These are phyloP conservation scores for Orius laevigatus DNA, from an alignment of 1,140 invertebrate species.

Conservation along the genomic window DNA sequence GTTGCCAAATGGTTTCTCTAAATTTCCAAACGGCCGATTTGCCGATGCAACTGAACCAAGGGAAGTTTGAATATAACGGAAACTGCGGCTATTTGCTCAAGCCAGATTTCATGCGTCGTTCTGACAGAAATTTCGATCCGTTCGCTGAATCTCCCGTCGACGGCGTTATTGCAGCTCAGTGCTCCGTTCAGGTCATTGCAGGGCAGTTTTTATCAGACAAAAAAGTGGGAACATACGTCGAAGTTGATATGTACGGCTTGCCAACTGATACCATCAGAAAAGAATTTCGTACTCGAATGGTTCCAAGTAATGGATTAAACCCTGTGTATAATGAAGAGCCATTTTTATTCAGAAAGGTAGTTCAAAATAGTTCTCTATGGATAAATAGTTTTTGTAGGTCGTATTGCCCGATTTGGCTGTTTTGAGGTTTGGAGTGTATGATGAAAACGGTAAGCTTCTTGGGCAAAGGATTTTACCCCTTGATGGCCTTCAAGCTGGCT, in stretches of 20 bases:
- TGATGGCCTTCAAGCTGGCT: conserved; percentile 93
- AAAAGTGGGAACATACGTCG: conserved; percentile 97
- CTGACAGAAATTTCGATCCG: conserved; percentile 93
- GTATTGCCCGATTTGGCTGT: conserved; percentile 96
- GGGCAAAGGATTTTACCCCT: conserved; percentile 94
- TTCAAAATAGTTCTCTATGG: neutral
- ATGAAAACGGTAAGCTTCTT: conserved; percentile 92
- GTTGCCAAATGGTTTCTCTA: conserved; percentile 96
- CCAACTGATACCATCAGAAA: conserved; percentile 97
- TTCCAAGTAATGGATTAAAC: conserved; percentile 93
- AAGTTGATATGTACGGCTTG: conserved; percentile 99
- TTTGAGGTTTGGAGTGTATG: conserved; percentile 93
- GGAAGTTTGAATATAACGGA: conserved; percentile 98
- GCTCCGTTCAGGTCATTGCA: conserved; percentile 94
- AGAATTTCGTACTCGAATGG: conserved; percentile 90
- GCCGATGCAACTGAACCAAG: conserved; percentile 99
- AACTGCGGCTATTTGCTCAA: conserved; percentile 93
- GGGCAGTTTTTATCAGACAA: conserved; percentile 99
- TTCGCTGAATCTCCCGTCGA: conserved; percentile 98
- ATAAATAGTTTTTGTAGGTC: conserved; percentile 39
- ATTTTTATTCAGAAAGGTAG: conserved; percentile 91
- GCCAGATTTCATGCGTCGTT: conserved; percentile 96
- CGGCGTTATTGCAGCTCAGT: conserved; percentile 97
- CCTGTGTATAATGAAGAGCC: conserved; percentile 97
- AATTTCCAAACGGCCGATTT: conserved; percentile 99